Percentiles rank a stretch among this genome's conserved stretches.
Conservation (phyloP, 2,888 invertebrate genomes). For the Alsophila aescularia region DNA sequence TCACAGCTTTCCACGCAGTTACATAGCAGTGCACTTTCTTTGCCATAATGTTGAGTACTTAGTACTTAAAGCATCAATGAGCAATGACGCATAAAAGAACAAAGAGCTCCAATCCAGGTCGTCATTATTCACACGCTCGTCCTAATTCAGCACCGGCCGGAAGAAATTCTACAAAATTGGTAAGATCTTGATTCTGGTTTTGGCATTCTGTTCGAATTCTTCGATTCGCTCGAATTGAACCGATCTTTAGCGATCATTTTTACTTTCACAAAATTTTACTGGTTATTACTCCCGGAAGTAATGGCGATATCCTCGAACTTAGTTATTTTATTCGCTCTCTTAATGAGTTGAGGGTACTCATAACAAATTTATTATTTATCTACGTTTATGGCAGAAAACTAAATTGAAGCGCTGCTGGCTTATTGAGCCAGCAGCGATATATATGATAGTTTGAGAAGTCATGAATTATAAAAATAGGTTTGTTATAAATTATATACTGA, state of each 20-base stretch:
- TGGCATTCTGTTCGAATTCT: conserved; percentile 39
- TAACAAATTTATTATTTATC: too few species aligned
- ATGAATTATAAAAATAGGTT: too few species aligned
- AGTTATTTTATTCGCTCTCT: background rate
- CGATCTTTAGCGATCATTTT: conserved; percentile 44
- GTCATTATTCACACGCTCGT: conserved; percentile 56
- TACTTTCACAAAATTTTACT: conserved; percentile 25
- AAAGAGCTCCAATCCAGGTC: conserved; percentile 43
- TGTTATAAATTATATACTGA: too few species aligned
- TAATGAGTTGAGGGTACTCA: too few species aligned
- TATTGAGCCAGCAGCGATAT: too few species aligned
- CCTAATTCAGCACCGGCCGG: conserved; percentile 48
- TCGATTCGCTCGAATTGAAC: conserved; percentile 39
- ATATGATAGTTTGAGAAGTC: too few species aligned
- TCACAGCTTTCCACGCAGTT: too few species aligned
- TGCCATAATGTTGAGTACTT: background rate
- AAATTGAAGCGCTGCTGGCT: too few species aligned
- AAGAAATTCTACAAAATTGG: conserved; percentile 50
- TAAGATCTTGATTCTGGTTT: conserved; percentile 55
- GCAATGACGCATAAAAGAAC: conserved; percentile 36
- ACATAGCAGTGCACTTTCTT: too few species aligned
- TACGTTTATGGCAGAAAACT: too few species aligned
- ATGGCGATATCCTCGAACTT: conserved; percentile 9
- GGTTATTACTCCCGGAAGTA: conserved; percentile 16
- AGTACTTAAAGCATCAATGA: conserved; percentile 14